Evolutionary conservation across 1,140 invertebrate genomes (phyloP).

Genomic region (Maniola jurtina): DNA sequence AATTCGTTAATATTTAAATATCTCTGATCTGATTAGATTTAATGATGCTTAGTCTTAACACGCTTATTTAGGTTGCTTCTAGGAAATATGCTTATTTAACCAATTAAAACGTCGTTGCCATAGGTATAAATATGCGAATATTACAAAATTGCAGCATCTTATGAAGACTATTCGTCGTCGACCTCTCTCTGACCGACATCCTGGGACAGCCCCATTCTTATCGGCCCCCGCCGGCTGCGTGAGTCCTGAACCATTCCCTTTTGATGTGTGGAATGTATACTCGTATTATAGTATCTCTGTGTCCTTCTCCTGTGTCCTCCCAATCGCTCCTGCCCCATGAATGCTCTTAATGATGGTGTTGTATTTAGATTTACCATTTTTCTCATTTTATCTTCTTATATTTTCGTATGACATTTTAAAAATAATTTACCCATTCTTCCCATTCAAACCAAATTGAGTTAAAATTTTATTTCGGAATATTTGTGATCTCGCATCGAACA

Average conservation of each 20-base stretch:
- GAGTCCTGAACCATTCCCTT: constrained; percentile 66
- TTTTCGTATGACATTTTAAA: constrained; percentile 12
- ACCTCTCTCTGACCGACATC: constrained; percentile 79
- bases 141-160: constrained; percentile 80
- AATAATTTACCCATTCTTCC: constrained; percentile 5
- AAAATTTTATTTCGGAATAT: not conserved
- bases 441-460: not conserved
- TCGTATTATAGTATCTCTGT: constrained; percentile 61
- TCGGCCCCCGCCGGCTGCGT: constrained; percentile 67
- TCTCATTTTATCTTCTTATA: constrained; percentile 35
- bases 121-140: constrained; percentile 76
- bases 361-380: constrained; percentile 45
- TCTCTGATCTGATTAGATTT: too few species aligned
- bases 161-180: constrained; percentile 81
- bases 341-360: constrained; percentile 63
- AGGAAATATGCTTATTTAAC: constrained; percentile 46
- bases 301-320: constrained; percentile 32
- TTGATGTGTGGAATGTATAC: constrained; percentile 75
- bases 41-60: not conserved
- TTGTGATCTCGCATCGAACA: not conserved
- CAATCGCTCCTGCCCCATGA: constrained; percentile 48
- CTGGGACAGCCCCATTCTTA: constrained; percentile 68
- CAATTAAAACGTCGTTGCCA: constrained; percentile 67
- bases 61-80: not conserved
- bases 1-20: too few species aligned